These are phyloP conservation scores for Temnothorax longispinosus DNA, from an alignment of 1,140 invertebrate species.

Conservation along the genomic window DNA sequence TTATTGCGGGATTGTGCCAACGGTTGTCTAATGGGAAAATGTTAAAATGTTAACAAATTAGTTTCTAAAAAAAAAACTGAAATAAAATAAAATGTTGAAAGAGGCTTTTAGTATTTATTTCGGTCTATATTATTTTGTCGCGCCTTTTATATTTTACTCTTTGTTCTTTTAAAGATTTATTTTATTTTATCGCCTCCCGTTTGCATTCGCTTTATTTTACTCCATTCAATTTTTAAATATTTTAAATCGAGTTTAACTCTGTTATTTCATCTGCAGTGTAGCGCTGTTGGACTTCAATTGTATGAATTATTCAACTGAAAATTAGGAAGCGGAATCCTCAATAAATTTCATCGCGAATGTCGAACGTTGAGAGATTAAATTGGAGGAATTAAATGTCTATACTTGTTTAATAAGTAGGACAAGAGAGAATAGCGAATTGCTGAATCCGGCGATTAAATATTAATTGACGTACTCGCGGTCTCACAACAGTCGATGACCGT, in stretches of 20 bases:
- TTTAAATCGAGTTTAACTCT: background rate
- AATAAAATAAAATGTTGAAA: no score
- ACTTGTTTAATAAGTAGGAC: background rate
- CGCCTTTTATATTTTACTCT: background rate
- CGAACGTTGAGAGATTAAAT: background rate
- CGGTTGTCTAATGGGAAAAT: background rate
- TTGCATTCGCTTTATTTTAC: background rate
- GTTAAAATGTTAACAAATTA: constrained; percentile 3
- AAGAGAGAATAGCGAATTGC: constrained; percentile 4
- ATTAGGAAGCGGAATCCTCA: background rate
- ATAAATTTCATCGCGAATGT: background rate
- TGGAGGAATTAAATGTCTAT: background rate
- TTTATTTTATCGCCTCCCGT: background rate
- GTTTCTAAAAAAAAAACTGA: background rate
- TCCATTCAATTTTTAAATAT: background rate
- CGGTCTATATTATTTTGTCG: background rate
- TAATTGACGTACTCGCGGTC: background rate
- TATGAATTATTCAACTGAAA: constrained; percentile 24
- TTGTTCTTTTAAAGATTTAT: background rate
- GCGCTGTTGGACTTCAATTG: background rate
- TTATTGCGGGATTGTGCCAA: background rate
- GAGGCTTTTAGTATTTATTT: background rate
- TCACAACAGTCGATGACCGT: background rate
- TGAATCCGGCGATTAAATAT: constrained; percentile 30
- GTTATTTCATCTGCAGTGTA: background rate